Evolutionary conservation across 2,797 vertebrate species (phyloP), one percentile per base, ranked within the genome.

Genomic region (Urophycis tenuis): DNA sequence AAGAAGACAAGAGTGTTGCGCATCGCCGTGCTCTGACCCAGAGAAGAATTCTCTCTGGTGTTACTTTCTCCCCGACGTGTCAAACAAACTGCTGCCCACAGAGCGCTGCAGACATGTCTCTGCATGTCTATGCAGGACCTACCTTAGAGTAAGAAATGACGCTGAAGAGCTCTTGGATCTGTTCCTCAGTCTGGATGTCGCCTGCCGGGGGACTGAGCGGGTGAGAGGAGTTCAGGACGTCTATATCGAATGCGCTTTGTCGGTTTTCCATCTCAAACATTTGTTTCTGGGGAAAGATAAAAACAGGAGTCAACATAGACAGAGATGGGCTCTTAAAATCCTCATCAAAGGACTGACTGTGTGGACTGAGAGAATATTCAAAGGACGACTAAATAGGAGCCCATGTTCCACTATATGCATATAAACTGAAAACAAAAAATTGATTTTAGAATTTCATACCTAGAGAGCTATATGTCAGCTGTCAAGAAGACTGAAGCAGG

Each of bases 131-230:
- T 10, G 14, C 60, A 19, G 31, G 30, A 30, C 33, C 17, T 82
- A 94, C 94, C 93, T 95, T 95, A 64, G 30, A 79, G 86, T 93
- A 93, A 60, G 83, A 85, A 76, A 94, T 91, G 3, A 10, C 0
- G 75, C 92, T 89, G 82, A 92, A 95, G 78, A 91, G 81, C 1
- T 36, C 70, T 0, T 1, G 0, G 39, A 94, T 92, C 2, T 92
- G 41, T 19, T 0, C 5, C 0, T 11, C 14, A 0, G 71, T 88
- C 83, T 89, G 75, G 72, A 95, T 5, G 0, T 89, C 71, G 0
- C 64, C 4, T 22, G 67, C 31, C 0, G 60, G 71, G 12, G 77
- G 30, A 30, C 79, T 91, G 74, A 95, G 91, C 14, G 92, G 90
- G 76, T 85, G 92, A 0, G 93, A 92, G 0, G 87, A 81, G 7